These are phyloP conservation scores for Penaeus japonicus DNA, from an alignment of 1,140 invertebrate species.

Conservation along the genomic window DNA sequence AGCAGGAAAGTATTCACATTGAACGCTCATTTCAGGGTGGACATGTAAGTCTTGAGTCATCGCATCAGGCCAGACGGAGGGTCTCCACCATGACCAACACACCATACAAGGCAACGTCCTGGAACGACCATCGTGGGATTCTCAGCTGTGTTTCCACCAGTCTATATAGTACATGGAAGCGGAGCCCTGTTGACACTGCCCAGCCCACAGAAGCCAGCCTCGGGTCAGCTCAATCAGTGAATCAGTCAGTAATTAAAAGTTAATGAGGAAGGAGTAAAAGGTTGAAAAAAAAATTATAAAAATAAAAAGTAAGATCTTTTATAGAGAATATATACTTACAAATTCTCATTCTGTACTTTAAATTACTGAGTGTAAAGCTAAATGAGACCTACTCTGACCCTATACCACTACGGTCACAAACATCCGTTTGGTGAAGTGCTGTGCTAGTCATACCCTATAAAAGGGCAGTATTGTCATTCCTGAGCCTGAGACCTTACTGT, in stretches of 20 bases:
- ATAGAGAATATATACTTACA: neutral
- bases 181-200: conserved; percentile 26
- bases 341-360: neutral
- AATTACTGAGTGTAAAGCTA: neutral
- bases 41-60: conserved; percentile 27
- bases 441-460: conserved; percentile 48
- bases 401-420: conserved; percentile 44
- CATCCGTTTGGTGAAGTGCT: conserved; percentile 47
- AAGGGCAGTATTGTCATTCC: neutral
- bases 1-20: neutral
- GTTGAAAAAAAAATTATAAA: neutral
- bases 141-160: conserved; percentile 10
- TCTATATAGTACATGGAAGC: too few species aligned
- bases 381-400: conserved; percentile 23
- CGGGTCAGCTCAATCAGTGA: conserved; percentile 7
- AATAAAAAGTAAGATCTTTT: neutral
- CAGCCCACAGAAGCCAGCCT: conserved; percentile 38
- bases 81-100: conserved; percentile 33
- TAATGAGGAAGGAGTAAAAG: neutral
- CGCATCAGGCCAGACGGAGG: conserved; percentile 28
- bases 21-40: conserved; percentile 16
- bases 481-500: conserved; percentile 20
- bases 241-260: conserved; percentile 3
- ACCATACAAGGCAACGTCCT: conserved; percentile 13
- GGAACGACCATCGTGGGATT: conserved; percentile 16